phyloP scores from a whole-genome alignment of 2,888 invertebrate species.

The Lordiphosa andalusiaca region DNA sequence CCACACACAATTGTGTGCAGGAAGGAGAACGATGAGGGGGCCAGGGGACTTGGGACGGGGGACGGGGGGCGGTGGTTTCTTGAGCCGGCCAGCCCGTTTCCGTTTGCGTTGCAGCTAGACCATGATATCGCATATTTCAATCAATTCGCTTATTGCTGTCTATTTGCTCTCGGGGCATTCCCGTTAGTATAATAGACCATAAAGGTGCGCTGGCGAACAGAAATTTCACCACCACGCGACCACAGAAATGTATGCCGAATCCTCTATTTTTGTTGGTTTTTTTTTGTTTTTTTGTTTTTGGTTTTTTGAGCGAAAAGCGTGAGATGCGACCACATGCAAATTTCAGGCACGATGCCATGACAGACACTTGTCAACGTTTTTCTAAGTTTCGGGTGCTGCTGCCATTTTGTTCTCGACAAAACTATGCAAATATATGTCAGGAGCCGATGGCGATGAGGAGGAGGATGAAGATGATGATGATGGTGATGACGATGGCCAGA shows the following conservation, averaged over 20 bases:
- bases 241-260: slow-evolving; percentile 32
- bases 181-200: slow-evolving; percentile 72
- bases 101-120: slow-evolving; percentile 56
- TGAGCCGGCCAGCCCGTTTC: slow-evolving; percentile 48
- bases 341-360: slow-evolving; percentile 60
- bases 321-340: slow-evolving; percentile 69
- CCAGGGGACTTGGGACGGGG: not conserved
- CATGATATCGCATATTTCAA: slow-evolving; percentile 75
- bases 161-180: slow-evolving; percentile 66
- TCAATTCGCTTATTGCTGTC: slow-evolving; percentile 70
- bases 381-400: slow-evolving; percentile 26
- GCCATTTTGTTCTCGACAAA: slow-evolving; percentile 62
- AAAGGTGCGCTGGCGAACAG: slow-evolving; percentile 58
- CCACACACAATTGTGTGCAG: slow-evolving; percentile 53
- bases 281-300: slow-evolving; percentile 6
- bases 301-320: slow-evolving; percentile 43
- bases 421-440: slow-evolving; percentile 71
- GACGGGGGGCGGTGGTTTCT: slow-evolving; percentile 6
- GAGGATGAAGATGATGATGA: slow-evolving; percentile 16
- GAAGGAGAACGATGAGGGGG: slow-evolving; percentile 3
- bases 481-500: slow-evolving; percentile 33
- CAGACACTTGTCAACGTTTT: slow-evolving; percentile 70
- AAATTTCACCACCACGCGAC: slow-evolving; percentile 42
- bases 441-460: slow-evolving; percentile 41
- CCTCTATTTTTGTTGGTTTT: slow-evolving; percentile 12